These are phyloP conservation scores for Gallirallus australis DNA, from an alignment of 2,797 vertebrate genomes.

Conservation along the genomic window DNA sequence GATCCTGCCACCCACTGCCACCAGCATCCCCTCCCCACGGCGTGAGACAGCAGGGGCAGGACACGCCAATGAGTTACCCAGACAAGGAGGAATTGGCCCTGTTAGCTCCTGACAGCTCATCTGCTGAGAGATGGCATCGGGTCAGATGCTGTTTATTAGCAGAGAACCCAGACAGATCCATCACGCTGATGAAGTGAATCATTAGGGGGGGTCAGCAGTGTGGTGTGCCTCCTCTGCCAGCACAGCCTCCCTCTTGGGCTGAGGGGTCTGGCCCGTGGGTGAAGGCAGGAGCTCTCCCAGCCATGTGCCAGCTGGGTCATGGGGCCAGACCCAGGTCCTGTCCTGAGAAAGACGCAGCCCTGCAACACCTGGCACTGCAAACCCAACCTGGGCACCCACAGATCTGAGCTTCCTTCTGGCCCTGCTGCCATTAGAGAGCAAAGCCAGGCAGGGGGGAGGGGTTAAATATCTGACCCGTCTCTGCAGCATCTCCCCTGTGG, in stretches of 20 bases:
- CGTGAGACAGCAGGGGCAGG: not conserved
- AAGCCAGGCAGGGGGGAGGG: not conserved
- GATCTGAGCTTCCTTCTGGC: accelerated
- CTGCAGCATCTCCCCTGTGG: not conserved
- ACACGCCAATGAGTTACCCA: accelerated
- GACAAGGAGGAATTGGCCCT: not conserved
- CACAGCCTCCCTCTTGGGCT: accelerated
- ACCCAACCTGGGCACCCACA: not conserved
- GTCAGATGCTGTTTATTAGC: not conserved
- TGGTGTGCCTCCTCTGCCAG: not conserved
- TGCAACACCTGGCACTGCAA: not conserved
- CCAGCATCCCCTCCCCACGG: not conserved
- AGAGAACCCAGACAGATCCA: not conserved
- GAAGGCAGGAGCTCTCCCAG: not conserved
- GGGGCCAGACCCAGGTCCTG: not conserved
- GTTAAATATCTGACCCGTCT: not conserved
- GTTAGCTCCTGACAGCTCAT: not conserved
- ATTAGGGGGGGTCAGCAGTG: accelerated
- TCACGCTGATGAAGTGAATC: not conserved
- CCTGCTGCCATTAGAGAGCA: not conserved
- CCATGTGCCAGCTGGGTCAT: accelerated
- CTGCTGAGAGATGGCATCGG: not conserved
- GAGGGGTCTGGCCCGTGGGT: accelerated
- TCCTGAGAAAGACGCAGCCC: not conserved
- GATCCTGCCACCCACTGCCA: not conserved